Percentiles rank a stretch among this genome's conserved stretches.
phyloP scores from a whole-genome alignment of 1,140 invertebrate species.

The Heterodera carotae region DNA sequence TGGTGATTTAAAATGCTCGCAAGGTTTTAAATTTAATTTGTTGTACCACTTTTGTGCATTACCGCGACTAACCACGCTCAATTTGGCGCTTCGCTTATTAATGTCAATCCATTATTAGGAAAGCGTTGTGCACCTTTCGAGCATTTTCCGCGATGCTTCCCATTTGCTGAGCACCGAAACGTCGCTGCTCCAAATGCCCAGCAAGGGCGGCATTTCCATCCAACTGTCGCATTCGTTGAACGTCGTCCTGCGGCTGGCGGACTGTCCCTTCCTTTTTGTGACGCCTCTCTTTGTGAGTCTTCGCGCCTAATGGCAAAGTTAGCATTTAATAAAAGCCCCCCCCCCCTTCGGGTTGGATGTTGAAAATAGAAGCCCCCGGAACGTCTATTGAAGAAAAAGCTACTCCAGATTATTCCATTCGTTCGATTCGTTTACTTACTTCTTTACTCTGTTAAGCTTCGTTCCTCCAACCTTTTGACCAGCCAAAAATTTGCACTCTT shows the following conservation, averaged over 20 bases:
- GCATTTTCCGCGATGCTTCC: slow-evolving; percentile 65
- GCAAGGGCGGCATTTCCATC: slow-evolving; percentile 43
- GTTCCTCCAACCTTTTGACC: slow-evolving; percentile 72
- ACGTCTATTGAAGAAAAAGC: no score
- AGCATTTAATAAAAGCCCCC: not conserved
- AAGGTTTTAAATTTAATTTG: no score
- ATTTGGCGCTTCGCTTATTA: slow-evolving; percentile 11
- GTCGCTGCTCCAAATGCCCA: slow-evolving; percentile 6
- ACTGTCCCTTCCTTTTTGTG: slow-evolving; percentile 68
- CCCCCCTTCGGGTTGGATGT: no score
- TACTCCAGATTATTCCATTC: no score
- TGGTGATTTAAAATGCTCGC: no score
- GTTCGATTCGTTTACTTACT: not conserved
- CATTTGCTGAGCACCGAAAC: slow-evolving; percentile 42
- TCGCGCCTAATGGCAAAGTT: no score
- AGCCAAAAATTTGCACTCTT: slow-evolving; percentile 82
- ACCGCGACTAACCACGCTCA: no score
- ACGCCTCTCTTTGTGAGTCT: slow-evolving; percentile 66
- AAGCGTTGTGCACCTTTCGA: slow-evolving; percentile 61
- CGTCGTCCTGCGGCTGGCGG: slow-evolving; percentile 66
- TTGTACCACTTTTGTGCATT: no score
- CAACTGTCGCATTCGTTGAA: slow-evolving; percentile 64
- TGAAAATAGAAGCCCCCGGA: no score
- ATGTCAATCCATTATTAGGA: slow-evolving; percentile 55
- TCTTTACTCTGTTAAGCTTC: slow-evolving; percentile 66